Percentiles rank a stretch among this genome's conserved stretches.
Evolutionary conservation across 2,113 vertebrate species (phyloP).

Genomic region (Pelmatolapia mariae): DNA sequence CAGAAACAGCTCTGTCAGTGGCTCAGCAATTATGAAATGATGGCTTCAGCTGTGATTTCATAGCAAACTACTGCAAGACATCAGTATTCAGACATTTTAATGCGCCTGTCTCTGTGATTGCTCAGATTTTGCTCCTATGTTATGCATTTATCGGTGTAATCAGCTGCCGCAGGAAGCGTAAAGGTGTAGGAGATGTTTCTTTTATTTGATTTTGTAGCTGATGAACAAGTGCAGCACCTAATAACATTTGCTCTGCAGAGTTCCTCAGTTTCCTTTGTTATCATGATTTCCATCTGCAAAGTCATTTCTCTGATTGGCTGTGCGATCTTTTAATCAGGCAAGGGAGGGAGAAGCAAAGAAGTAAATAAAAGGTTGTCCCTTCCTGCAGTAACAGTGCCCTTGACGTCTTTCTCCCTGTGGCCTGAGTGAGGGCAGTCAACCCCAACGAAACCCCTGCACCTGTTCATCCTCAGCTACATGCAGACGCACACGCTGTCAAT

Average conservation of each 20-base stretch:
- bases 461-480: neutral
- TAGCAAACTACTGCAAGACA: neutral
- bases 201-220: neutral
- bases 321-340: neutral
- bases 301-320: neutral
- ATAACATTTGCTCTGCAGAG: neutral
- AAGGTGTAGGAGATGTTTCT: neutral
- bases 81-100: neutral
- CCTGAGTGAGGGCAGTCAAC: neutral
- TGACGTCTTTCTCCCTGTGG: neutral
- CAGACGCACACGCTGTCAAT: neutral
- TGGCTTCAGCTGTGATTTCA: slow-evolving; percentile 6
- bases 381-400: neutral
- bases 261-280: neutral
- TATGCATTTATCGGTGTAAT: neutral
- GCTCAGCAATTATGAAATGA: neutral
- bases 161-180: neutral
- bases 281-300: neutral
- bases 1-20: neutral
- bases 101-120: neutral
- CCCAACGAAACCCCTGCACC: slow-evolving; percentile 4
- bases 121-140: neutral
- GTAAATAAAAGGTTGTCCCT: neutral
- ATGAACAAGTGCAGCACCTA: neutral
- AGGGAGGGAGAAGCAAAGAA: neutral